These are phyloP conservation scores for Caenorhabditis sp. DNA, from an alignment of 2,888 invertebrate genomes.

Conservation along the genomic window DNA sequence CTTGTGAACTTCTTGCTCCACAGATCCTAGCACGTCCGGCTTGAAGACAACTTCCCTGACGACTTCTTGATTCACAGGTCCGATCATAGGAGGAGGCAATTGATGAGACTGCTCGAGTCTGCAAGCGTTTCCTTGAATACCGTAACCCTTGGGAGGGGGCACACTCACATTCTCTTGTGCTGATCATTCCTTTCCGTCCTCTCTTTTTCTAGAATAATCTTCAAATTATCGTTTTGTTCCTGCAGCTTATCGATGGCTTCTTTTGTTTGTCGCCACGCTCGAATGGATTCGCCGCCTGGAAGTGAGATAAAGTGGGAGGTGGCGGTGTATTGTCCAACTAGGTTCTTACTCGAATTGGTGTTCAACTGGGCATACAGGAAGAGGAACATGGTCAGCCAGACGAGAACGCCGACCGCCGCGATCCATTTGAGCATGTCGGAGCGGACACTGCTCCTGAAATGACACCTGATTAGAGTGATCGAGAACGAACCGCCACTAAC, in stretches of 20 bases:
- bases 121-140: too few relatives aligned
- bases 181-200: conserved; percentile 44
- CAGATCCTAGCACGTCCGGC: conserved; percentile 14
- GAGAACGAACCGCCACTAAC: not conserved
- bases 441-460: conserved; percentile 47
- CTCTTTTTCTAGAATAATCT: conserved; percentile 55
- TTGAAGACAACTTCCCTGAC: not conserved
- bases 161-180: conserved; percentile 41
- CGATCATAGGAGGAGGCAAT: not conserved
- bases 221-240: conserved; percentile 61
- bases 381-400: conserved; percentile 54
- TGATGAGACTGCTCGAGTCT: conserved; percentile 18
- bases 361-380: conserved; percentile 47
- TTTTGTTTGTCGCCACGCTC: conserved; percentile 49
- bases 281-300: conserved; percentile 26
- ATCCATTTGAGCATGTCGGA: conserved; percentile 54
- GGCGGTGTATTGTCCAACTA: not conserved
- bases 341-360: conserved; percentile 11
- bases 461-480: not conserved
- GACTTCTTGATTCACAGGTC: too few relatives aligned
- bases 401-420: conserved; percentile 44
- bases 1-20: conserved; percentile 45
- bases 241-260: conserved; percentile 49
- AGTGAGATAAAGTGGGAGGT: conserved; percentile 1
- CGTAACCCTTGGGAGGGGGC: too few relatives aligned